phyloP scores from a whole-genome alignment of 2,113 vertebrate genomes.

The Eudyptes chrysolophus region DNA sequence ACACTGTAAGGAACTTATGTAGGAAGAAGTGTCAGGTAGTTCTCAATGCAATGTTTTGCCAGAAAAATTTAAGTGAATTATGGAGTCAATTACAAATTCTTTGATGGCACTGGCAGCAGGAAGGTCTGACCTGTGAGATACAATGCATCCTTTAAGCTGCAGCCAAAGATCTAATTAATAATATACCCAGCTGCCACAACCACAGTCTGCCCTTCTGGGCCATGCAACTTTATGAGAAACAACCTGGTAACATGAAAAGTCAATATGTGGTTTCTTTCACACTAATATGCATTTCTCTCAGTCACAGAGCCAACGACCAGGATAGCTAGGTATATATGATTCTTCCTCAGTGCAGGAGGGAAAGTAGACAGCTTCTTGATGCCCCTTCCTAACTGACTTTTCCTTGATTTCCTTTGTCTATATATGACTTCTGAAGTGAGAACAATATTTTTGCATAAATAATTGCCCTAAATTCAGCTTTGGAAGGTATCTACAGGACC shows the following conservation, averaged over 20 bases:
- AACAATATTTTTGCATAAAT: not conserved
- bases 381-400: not conserved
- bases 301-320: not conserved
- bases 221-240: not conserved
- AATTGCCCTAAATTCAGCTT: not conserved
- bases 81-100: not conserved
- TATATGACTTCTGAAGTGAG: not conserved
- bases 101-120: not conserved
- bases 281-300: not conserved
- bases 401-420: not conserved
- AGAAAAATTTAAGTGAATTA: not conserved
- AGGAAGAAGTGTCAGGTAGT: not conserved
- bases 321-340: fast-evolving
- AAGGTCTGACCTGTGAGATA: not conserved
- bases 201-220: not conserved
- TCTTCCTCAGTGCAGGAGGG: not conserved
- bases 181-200: not conserved
- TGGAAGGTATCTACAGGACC: not conserved
- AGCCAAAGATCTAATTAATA: slow-evolving; percentile 11
- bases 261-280: not conserved
- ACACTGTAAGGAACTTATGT: not conserved
- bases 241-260: not conserved
- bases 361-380: not conserved
- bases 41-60: not conserved
- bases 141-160: slow-evolving; percentile 11